Conservation (phyloP, 2,797 vertebrate species). For the Dermochelys coriacea region DNA sequence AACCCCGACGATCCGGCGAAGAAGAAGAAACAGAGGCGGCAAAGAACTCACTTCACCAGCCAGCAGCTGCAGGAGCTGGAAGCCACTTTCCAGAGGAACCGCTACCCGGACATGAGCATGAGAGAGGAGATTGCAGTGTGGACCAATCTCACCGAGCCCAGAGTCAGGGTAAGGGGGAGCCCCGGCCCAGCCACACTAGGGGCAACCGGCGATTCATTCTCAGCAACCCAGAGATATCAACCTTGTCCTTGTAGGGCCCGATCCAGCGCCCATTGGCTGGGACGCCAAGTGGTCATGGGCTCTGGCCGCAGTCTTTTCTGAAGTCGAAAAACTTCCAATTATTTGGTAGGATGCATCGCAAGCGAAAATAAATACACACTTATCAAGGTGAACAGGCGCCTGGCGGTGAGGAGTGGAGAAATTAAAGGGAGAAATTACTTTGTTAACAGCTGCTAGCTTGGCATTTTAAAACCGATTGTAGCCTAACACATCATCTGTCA, state of each 20-base stretch:
- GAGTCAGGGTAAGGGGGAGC: conserved; percentile 90
- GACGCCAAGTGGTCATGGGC: neutral
- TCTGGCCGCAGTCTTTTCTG: neutral
- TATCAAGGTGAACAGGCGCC: too few relatives aligned
- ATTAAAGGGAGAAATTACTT: neutral
- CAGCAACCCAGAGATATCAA: too few relatives aligned
- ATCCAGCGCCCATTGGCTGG: neutral
- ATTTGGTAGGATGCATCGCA: neutral
- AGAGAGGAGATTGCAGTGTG: conserved; percentile 92
- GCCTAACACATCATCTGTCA: neutral
- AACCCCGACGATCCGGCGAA: conserved; percentile 90
- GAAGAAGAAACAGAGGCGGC: conserved; percentile 90
- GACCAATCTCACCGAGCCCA: conserved; percentile 93
- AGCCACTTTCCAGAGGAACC: conserved; percentile 91
- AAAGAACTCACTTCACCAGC: conserved; percentile 91
- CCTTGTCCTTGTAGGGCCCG: neutral
- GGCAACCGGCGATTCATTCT: neutral
- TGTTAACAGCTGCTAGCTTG: neutral
- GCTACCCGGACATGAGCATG: conserved; percentile 92
- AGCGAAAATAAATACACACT: neutral
- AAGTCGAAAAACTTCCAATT: neutral
- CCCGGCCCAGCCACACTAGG: neutral
- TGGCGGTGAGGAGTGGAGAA: neutral
- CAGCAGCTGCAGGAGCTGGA: conserved; percentile 92
- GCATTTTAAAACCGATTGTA: neutral